Base-by-base conservation (phyloP, 2,113 vertebrate genomes). In the Calonectris borealis region DNA sequence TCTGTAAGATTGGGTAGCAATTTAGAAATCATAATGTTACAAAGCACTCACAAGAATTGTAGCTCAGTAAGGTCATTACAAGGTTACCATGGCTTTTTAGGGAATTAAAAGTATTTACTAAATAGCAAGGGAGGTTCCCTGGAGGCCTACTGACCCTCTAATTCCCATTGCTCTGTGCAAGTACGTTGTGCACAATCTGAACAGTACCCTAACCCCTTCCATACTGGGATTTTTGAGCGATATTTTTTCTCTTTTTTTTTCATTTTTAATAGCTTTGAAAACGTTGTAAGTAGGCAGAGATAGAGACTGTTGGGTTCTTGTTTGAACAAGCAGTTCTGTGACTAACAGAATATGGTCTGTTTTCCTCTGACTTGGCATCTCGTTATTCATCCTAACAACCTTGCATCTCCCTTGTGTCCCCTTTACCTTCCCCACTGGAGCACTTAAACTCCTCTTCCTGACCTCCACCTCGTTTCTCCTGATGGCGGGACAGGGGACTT, bases 81-180 rank as follows among this genome's bases (percentile, higher is more conserved):
- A 78, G 91, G 38, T 94, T 92, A 79, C 81, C 9, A 6, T 60
- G 65, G 73, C 16, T 32, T 87, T 70, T 34, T 57, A 64, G 61
- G 49, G 89, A 92, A 94, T 95, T 94, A 86, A n/a, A 90, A 93
- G 73, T 81, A 58, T 66, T 96, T 94, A 94, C 31, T 88, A 62
- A 92, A 90, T 86, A 94, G 86, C 76, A 77, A 72, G 68, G n/a
- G 62, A 77, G 46, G 93, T 93, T 84, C 90, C 57, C 20, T 52
- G 10, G 61, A 76, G 61, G 34, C 49, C 79, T 73, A 54, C 62
- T 94, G 80, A 94, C 58, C 58, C 52, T 68, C 44, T 95, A 69
- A 90, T 88, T 86, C 88, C 49, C 46, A 38, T 65, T 4, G 1
- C 55, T 88, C 72, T 75, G 32, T 62, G 55, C 54, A 88, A 49